phyloP scores from a whole-genome alignment of 2,797 vertebrate genomes.

The Momotus momota region DNA sequence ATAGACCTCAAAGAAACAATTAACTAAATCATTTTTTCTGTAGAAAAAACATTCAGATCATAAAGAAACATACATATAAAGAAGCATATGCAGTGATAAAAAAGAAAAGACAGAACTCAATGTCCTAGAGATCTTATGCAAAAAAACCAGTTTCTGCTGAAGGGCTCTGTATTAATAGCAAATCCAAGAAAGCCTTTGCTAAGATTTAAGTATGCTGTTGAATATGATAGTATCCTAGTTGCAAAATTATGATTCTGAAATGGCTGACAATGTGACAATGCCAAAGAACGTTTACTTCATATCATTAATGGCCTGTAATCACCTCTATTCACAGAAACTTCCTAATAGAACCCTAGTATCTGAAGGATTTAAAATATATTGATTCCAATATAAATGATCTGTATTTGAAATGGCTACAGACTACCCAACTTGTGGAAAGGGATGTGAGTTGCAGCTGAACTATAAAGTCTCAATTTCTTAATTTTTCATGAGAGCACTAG shows the following conservation, averaged over 20 bases:
- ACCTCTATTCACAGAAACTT: neutral
- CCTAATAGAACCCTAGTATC: neutral
- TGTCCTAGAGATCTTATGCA: accelerated
- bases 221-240: neutral
- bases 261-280: neutral
- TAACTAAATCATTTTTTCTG: neutral
- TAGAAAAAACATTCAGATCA: neutral
- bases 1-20: neutral
- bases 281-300: neutral
- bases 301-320: neutral
- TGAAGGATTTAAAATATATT: neutral
- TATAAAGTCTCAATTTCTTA: neutral
- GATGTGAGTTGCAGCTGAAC: neutral
- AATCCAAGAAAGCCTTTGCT: neutral
- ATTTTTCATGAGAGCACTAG: neutral
- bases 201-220: neutral
- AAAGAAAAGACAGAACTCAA: neutral
- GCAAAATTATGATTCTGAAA: neutral
- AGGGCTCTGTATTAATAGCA: neutral
- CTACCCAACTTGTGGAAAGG: neutral
- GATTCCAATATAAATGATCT: slow-evolving; percentile 17
- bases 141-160: neutral
- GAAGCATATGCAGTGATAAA: neutral
- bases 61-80: neutral
- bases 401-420: neutral